Conservation (phyloP, 2,113 vertebrate genomes). For the Gallinago undulata region DNA sequence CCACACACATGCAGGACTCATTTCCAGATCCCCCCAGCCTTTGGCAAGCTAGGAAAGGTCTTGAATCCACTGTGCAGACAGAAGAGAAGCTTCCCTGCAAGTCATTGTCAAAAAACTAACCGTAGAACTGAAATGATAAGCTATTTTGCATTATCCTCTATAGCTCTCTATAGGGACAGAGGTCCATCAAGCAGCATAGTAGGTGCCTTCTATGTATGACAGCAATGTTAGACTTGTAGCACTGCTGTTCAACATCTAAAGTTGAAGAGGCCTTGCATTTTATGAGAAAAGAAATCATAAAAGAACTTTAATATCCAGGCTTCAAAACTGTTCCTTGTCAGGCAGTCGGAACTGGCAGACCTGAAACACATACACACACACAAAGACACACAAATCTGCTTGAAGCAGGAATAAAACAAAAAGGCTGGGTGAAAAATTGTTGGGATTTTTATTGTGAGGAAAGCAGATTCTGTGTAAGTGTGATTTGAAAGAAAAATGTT, state of each 20-base stretch:
- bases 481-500: not conserved
- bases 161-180: not conserved
- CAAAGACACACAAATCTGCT: not conserved
- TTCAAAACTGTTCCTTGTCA: not conserved
- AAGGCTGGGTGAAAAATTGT: not conserved
- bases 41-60: not conserved
- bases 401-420: not conserved
- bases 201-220: not conserved
- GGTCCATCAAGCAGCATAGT: not conserved
- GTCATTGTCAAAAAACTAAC: rapidly evolving
- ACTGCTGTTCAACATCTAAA: not conserved
- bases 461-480: not conserved
- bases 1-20: not conserved
- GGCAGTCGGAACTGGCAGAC: not conserved
- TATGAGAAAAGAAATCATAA: not conserved
- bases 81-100: not conserved
- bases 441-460: not conserved
- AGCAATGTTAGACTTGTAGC: not conserved
- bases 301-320: not conserved
- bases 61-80: not conserved
- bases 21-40: not conserved
- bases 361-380: not conserved
- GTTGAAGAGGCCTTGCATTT: not conserved
- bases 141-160: not conserved
- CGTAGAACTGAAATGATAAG: not conserved